phyloP scores from a whole-genome alignment of 64 coral and sea anemone species.

The Astreopora myriophthalma region DNA sequence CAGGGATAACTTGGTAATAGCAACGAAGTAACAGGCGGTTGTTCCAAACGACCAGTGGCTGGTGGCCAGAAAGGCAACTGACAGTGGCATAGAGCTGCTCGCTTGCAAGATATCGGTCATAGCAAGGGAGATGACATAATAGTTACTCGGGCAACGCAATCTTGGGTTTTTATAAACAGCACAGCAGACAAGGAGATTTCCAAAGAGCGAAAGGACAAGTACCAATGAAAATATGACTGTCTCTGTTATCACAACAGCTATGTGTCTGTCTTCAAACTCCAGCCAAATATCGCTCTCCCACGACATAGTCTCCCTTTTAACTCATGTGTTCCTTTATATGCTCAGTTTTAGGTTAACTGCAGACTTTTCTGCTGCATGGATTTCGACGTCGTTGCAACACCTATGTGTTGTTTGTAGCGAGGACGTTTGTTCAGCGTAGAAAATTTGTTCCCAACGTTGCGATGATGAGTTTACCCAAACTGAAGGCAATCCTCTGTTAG shows the following conservation, averaged over 20 bases:
- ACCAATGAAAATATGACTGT: neutral
- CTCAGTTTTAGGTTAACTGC: too few species aligned
- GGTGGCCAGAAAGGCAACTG: neutral
- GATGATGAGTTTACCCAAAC: too few species aligned
- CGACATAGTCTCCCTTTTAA: too few species aligned
- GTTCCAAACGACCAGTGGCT: slow-evolving; percentile 30
- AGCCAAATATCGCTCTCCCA: neutral
- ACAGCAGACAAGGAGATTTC: slow-evolving; percentile 49
- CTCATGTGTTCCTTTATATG: too few species aligned
- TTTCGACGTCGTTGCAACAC: too few species aligned
- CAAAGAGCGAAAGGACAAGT: neutral
- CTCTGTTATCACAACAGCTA: neutral
- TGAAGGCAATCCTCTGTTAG: too few species aligned
- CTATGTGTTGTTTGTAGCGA: too few species aligned
- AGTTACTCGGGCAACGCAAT: slow-evolving; percentile 24
- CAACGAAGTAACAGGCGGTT: neutral
- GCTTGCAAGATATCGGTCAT: slow-evolving; percentile 29
- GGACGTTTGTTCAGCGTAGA: too few species aligned
- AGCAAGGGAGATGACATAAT: slow-evolving; percentile 35
- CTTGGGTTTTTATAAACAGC: slow-evolving; percentile 30
- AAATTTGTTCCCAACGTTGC: too few species aligned
- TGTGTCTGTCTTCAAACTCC: neutral
- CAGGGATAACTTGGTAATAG: slow-evolving; percentile 7
- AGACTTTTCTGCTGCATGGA: too few species aligned
- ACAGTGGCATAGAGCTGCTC: slow-evolving; percentile 16